These are phyloP conservation scores for Phoxinus dragarum DNA, from an alignment of 2,797 vertebrate species.

Conservation along the genomic window DNA sequence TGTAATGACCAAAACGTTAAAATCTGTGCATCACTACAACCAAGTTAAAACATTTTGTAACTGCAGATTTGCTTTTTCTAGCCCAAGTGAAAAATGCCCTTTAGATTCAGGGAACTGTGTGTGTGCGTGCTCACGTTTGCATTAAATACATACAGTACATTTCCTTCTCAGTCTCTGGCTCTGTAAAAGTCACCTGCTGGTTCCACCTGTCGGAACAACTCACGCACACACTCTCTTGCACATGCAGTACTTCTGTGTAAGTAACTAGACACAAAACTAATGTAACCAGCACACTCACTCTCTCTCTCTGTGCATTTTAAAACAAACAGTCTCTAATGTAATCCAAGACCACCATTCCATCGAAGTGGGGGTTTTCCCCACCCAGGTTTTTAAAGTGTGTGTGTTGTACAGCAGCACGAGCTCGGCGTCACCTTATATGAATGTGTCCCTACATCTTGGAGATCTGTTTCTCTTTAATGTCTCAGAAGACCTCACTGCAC, in stretches of 20 bases:
- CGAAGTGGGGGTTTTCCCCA: conserved; percentile 46
- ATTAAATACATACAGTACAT: conserved; percentile 49
- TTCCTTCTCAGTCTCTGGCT: conserved; percentile 56
- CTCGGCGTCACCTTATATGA: conserved; percentile 46
- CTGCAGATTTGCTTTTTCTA: neutral
- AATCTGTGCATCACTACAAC: neutral
- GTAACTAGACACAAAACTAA: conserved; percentile 10
- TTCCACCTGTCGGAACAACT: conserved; percentile 68
- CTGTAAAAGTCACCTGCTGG: conserved; percentile 57
- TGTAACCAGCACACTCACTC: conserved; percentile 18
- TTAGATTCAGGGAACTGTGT: conserved; percentile 4
- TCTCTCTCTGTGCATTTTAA: conserved; percentile 18
- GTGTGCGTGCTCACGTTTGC: neutral
- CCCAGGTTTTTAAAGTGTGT: neutral
- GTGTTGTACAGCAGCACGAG: conserved; percentile 11
- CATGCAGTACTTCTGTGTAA: conserved; percentile 15
- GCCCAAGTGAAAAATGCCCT: neutral
- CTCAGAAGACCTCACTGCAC: conserved; percentile 17
- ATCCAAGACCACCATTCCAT: conserved; percentile 51
- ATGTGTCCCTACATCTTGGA: conserved; percentile 34
- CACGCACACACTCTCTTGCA: conserved; percentile 32
- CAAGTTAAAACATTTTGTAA: neutral
- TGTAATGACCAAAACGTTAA: neutral
- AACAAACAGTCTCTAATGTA: conserved; percentile 38
- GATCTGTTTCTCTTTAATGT: conserved; percentile 32